phyloP scores from a whole-genome alignment of 2,113 vertebrate species.

The Megaceryle torquata region DNA sequence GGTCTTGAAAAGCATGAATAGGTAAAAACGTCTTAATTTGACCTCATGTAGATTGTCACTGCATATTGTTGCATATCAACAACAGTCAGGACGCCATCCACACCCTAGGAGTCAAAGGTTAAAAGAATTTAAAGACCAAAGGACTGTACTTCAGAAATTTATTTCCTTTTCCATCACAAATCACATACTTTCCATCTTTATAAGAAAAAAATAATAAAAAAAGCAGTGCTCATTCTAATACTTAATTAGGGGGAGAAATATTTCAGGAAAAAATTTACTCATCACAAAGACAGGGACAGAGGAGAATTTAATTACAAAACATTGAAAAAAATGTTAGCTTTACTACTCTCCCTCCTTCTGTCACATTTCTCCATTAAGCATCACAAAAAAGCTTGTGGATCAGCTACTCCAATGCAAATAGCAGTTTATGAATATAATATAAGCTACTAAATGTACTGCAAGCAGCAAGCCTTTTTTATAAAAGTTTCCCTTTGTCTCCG shows the following conservation, averaged over 20 bases:
- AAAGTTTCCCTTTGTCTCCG: neutral
- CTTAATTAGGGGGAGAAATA: neutral
- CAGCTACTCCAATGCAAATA: neutral
- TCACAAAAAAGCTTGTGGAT: neutral
- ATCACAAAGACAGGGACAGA: neutral
- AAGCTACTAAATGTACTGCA: neutral
- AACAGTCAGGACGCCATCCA: neutral
- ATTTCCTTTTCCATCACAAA: neutral
- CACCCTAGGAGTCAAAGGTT: neutral
- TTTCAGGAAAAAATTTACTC: neutral
- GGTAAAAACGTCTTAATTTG: neutral
- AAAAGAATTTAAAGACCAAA: neutral
- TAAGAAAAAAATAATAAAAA: neutral
- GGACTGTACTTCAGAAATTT: neutral
- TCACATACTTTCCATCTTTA: neutral
- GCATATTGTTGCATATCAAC: neutral
- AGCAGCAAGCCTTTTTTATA: neutral
- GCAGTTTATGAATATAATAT: neutral
- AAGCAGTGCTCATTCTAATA: neutral
- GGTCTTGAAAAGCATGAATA: neutral
- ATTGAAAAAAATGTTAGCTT: neutral
- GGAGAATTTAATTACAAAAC: conserved; percentile 12
- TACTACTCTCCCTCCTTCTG: neutral
- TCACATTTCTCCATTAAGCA: neutral
- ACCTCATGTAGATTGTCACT: neutral